A percentile compares a stretch with the other conserved stretches of the same genome.
Evolutionary conservation across 2,888 invertebrate genomes (phyloP).

Genomic region (Cephus pulcher): DNA sequence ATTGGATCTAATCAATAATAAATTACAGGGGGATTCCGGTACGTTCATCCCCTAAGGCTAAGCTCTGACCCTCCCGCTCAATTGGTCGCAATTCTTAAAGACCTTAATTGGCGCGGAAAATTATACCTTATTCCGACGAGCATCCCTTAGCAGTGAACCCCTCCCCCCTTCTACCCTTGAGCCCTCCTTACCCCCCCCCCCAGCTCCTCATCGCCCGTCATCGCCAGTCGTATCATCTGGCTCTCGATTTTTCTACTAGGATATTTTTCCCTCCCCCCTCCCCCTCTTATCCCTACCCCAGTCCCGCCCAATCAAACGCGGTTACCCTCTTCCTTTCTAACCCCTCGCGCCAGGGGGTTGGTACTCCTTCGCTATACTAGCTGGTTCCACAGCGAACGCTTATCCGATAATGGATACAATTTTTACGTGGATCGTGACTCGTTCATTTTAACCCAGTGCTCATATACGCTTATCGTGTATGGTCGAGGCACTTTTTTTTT

Average conservation of each 20-base stretch:
- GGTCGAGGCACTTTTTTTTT: background rate
- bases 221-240: slow-evolving; percentile 17
- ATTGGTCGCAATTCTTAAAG: slow-evolving; percentile 67
- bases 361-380: background rate
- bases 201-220: background rate
- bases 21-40: slow-evolving; percentile 62
- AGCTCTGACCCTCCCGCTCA: slow-evolving; percentile 65
- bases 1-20: slow-evolving; percentile 66
- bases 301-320: slow-evolving; percentile 5
- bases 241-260: slow-evolving; percentile 30
- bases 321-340: background rate
- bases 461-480: background rate
- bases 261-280: slow-evolving; percentile 28
- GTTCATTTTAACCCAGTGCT: background rate
- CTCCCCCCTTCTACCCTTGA: background rate
- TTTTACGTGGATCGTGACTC: background rate
- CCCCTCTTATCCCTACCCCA: background rate
- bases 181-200: slow-evolving; percentile 29
- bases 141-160: background rate
- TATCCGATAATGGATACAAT: background rate
- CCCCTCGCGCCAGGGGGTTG: background rate
- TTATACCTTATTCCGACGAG: slow-evolving; percentile 64
- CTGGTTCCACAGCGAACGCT: background rate
- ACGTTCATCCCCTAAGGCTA: slow-evolving; percentile 58
- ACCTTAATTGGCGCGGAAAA: slow-evolving; percentile 67